A percentile compares a stretch with the other conserved stretches of the same genome.
phyloP scores from a whole-genome alignment of 2,888 invertebrate genomes.

The Uloborus plumipes region DNA sequence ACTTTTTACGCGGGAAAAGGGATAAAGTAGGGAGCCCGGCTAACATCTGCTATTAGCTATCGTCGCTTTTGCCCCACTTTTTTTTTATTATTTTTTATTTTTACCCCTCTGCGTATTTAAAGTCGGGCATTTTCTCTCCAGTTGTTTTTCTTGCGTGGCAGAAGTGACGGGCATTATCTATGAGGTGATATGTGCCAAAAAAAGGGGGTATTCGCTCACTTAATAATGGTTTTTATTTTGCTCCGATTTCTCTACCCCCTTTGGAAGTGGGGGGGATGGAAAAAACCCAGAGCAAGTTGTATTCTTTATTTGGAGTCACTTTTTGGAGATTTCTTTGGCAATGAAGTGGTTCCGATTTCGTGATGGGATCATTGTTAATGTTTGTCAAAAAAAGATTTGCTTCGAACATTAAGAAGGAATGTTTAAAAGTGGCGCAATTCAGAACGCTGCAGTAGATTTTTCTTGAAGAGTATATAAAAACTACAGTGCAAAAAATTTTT shows the following conservation, averaged over 20 bases:
- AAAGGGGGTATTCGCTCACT: too few species aligned
- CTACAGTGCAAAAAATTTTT: too few species aligned
- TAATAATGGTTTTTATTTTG: too few species aligned
- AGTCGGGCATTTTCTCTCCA: slow-evolving; percentile 20
- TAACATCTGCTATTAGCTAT: slow-evolving; percentile 62
- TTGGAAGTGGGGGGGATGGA: neutral
- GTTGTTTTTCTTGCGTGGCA: slow-evolving; percentile 23
- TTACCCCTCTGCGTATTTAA: slow-evolving; percentile 46
- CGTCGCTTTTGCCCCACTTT: neutral
- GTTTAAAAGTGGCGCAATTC: too few species aligned
- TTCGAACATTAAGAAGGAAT: too few species aligned
- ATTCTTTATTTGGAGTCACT: slow-evolving; percentile 14
- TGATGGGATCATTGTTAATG: slow-evolving; percentile 4
- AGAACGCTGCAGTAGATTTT: too few species aligned
- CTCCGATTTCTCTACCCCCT: too few species aligned
- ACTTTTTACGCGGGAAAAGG: slow-evolving; percentile 26
- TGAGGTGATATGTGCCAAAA: slow-evolving; percentile 4
- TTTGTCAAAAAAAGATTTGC: slow-evolving; percentile 4
- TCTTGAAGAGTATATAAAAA: too few species aligned
- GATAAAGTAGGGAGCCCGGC: slow-evolving; percentile 53
- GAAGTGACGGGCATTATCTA: slow-evolving; percentile 44
- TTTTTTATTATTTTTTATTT: too few species aligned
- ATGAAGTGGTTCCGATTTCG: too few species aligned
- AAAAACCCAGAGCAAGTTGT: neutral
- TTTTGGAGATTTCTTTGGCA: too few species aligned